A percentile compares a stretch with the other conserved stretches of the same genome.
phyloP scores from a whole-genome alignment of 2,888 invertebrate species.

The Onchidella celtica region DNA sequence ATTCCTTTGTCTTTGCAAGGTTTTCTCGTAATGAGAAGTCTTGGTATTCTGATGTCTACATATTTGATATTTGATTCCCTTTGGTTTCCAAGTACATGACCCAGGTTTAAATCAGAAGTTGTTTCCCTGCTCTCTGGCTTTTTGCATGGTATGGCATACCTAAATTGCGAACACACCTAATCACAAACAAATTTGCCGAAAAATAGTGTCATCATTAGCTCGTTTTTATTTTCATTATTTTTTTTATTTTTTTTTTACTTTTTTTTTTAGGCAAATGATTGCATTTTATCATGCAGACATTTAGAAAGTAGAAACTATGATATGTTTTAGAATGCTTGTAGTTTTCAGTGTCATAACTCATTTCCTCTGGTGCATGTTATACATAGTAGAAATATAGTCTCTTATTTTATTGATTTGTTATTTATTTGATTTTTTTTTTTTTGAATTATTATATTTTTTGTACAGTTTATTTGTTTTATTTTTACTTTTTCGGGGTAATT shows the following conservation, averaged over 20 bases:
- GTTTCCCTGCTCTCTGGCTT: slow-evolving; percentile 41
- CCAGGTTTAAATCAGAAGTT: background rate
- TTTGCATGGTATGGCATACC: slow-evolving; percentile 44
- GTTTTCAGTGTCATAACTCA: slow-evolving; percentile 8
- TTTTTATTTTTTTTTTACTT: background rate
- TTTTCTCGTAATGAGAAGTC: no score
- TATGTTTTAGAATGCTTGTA: slow-evolving; percentile 36
- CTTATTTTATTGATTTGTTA: background rate
- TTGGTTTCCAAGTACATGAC: no score
- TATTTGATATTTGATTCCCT: no score
- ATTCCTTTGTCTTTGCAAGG: no score
- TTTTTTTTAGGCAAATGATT: background rate
- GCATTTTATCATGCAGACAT: background rate
- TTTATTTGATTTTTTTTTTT: slow-evolving; percentile 1
- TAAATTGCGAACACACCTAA: slow-evolving; percentile 30
- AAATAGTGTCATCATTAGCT: slow-evolving; percentile 8
- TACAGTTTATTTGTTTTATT: background rate
- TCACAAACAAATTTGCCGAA: slow-evolving; percentile 16
- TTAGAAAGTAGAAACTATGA: slow-evolving; percentile 12
- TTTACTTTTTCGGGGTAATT: no score
- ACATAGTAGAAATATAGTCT: slow-evolving; percentile 14
- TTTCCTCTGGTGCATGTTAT: slow-evolving; percentile 24
- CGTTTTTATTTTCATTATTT: background rate
- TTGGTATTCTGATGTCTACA: no score
- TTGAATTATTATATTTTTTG: background rate